Evolutionary conservation across 2,888 invertebrate species (phyloP).

Genomic region (Eudemis profundana): DNA sequence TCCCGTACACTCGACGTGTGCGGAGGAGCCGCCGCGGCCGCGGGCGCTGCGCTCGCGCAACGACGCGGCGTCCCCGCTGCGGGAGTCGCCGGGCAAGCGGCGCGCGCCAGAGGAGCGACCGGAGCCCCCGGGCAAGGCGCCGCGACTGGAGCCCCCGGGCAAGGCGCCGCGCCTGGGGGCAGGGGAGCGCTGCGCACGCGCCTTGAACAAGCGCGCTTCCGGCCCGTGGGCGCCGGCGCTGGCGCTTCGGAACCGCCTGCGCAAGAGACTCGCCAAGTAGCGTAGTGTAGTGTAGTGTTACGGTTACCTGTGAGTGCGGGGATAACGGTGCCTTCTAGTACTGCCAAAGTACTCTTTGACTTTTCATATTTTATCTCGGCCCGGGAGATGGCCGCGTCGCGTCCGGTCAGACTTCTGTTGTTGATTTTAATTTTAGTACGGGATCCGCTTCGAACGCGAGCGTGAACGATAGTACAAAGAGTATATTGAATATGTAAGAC

Average conservation of each 20-base stretch:
- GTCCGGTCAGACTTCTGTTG: constrained; percentile 73
- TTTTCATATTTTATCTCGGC: constrained; percentile 53
- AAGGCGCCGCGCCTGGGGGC: constrained; percentile 53
- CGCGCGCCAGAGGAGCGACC: constrained; percentile 50
- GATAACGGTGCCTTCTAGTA: constrained; percentile 66
- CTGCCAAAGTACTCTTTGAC: constrained; percentile 66
- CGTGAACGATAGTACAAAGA: constrained; percentile 74
- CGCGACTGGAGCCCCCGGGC: constrained; percentile 49
- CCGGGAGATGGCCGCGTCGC: constrained; percentile 77
- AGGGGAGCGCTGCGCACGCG: constrained; percentile 57
- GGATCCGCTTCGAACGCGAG: constrained; percentile 47
- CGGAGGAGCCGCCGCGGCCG: constrained; percentile 46
- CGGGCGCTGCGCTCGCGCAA: constrained; percentile 64
- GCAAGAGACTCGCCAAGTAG: constrained; percentile 76
- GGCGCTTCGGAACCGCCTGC: constrained; percentile 75
- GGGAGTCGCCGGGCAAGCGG: constrained; percentile 49
- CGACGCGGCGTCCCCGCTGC: constrained; percentile 53
- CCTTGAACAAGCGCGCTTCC: constrained; percentile 64
- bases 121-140: constrained; percentile 50
- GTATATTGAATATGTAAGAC: constrained; percentile 74
- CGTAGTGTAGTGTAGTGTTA: constrained; percentile 48
- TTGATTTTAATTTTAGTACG: constrained; percentile 60
- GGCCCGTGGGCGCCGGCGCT: constrained; percentile 76
- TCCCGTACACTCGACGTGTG: constrained; percentile 28
- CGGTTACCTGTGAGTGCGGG: constrained; percentile 59